These are phyloP conservation scores for Coregonus ussuriensis DNA, from an alignment of 2,797 vertebrate species.

Conservation along the genomic window DNA sequence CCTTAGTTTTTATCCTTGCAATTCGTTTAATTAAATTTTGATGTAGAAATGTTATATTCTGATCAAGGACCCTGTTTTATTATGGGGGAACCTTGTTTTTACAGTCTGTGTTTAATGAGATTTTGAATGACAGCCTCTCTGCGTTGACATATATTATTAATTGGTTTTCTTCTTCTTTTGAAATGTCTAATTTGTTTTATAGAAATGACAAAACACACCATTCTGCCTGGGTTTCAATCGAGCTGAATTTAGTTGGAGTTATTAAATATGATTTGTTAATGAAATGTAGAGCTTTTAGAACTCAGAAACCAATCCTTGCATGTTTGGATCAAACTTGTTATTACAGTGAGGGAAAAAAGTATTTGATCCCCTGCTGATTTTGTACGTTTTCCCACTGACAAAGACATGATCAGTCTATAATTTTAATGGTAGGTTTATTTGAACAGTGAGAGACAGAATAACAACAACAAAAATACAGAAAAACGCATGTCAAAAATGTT, in stretches of 20 bases:
- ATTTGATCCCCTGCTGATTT: no score
- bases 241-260: background rate
- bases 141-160: background rate
- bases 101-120: background rate
- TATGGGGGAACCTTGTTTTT: background rate
- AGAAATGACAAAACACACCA: background rate
- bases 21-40: background rate
- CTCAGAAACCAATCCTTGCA: background rate
- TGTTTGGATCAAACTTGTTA: background rate
- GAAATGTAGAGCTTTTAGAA: background rate
- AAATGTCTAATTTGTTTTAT: background rate
- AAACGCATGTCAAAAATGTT: no score
- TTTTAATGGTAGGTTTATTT: no score
- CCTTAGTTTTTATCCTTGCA: background rate
- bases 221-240: background rate
- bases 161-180: background rate
- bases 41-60: background rate
- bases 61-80: background rate
- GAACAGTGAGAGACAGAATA: no score
- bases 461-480: no score
- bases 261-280: background rate
- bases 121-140: background rate
- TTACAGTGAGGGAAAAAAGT: no score
- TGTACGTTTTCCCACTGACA: no score
- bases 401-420: no score